Percentiles rank a stretch among this genome's conserved stretches.
Evolutionary conservation across 2,113 vertebrate species (phyloP).

Genomic region (Hydropotes inermis): DNA sequence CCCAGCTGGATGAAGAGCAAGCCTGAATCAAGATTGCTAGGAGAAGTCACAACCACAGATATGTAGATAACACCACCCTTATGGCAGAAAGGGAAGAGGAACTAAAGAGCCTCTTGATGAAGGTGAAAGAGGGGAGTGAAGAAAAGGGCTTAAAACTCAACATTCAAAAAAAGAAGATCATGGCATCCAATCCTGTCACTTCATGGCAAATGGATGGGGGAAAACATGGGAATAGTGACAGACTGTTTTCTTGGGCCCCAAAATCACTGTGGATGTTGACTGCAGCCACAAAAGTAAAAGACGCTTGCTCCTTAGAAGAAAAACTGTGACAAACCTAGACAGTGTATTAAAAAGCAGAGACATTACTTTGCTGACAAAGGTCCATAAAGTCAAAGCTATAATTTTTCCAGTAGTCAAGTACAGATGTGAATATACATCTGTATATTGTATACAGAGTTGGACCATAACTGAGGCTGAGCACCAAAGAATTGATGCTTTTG

Average conservation of each 20-base stretch:
- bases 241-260: neutral
- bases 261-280: neutral
- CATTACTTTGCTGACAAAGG: neutral
- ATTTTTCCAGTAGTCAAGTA: neutral
- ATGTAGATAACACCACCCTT: neutral
- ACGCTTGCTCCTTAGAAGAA: neutral
- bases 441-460: neutral
- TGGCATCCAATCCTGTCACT: neutral
- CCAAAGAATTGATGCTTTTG: neutral
- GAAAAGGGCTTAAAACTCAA: neutral
- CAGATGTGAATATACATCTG: neutral
- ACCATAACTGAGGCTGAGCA: neutral
- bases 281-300: neutral
- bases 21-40: neutral
- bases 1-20: neutral
- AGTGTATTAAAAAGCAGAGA: neutral
- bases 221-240: neutral
- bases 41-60: neutral
- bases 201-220: neutral
- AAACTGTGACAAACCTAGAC: neutral
- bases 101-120: neutral
- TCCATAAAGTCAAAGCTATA: neutral
- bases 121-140: neutral
- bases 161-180: neutral
- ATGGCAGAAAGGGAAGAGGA: neutral